Evolutionary conservation across 1,140 invertebrate genomes (phyloP).

Genomic region (Pygmarrhopalites habei): DNA sequence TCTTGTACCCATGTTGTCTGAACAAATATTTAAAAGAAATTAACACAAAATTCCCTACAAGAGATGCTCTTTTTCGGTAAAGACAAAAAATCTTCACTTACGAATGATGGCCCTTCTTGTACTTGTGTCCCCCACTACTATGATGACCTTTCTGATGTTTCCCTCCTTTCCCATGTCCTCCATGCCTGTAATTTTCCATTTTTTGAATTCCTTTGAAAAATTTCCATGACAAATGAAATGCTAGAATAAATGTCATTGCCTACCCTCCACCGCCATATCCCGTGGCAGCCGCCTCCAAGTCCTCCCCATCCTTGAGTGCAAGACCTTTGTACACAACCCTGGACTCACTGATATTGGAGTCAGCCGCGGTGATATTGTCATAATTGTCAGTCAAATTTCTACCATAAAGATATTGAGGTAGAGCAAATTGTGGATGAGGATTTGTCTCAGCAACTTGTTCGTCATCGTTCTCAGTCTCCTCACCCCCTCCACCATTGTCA

Average conservation of each 20-base stretch:
- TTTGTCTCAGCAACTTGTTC: conserved; percentile 16
- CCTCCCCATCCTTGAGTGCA: conserved; percentile 14
- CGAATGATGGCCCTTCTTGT: conserved; percentile 14
- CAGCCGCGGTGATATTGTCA: conserved; percentile 13
- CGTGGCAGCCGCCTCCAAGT: conserved; percentile 33
- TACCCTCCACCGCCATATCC: conserved; percentile 25
- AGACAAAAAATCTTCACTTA: background rate
- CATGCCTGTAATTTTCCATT: too few relatives aligned
- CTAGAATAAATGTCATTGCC: background rate
- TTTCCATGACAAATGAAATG: background rate
- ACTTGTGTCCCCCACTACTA: conserved; percentile 17
- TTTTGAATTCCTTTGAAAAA: too few relatives aligned
- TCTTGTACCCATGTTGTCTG: conserved; percentile 32
- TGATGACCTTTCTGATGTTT: conserved; percentile 29
- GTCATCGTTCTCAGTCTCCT: conserved; percentile 6
- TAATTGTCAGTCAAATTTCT: conserved; percentile 23
- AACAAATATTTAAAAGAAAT: conserved; percentile 11
- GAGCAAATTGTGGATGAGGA: conserved; percentile 5
- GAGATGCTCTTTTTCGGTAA: too few relatives aligned
- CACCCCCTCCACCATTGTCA: background rate
- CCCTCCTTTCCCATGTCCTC: conserved; percentile 28
- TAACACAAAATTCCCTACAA: too few relatives aligned
- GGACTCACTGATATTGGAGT: conserved; percentile 24
- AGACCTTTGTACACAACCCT: conserved; percentile 14
- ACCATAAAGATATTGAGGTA: conserved; percentile 13